Evolutionary conservation across 2,888 invertebrate species (phyloP), one percentile per base, ranked within the genome.

Genomic region (Gortyna flavago): DNA sequence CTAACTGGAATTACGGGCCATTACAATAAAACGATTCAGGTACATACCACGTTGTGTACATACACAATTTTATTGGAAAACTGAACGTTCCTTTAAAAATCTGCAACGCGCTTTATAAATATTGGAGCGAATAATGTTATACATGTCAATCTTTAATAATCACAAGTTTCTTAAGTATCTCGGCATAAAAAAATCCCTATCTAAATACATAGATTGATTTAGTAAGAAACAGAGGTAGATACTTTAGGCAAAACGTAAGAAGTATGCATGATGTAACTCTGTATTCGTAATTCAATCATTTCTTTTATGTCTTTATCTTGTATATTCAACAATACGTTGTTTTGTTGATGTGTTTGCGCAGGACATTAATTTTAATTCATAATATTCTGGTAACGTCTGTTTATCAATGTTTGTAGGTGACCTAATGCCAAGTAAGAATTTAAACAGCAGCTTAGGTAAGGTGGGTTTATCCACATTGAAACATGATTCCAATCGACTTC

Each of bases 11-110:
- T 92, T 92, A 93, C 90, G 84, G 87, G 81, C 93, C 92, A 94
- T 95, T 94, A 94, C 91, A 94, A 93, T 93, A 93, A 94, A 94
- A 93, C 93, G 92, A 92, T 95, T 95, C 95, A 85, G 79, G 71
- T 87, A 87, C 83, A 86, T 90, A 91, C 89, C 87, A 90, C 83
- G 89, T 85, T 85, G 72, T 79, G 82, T 86, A 87, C 88, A 90
- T 90, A 89, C 82, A 85, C 83, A 88, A 85, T 85, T 87, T 88
- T 87, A 90, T 89, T 89, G 85, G 85, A 85, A 88, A 88, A 87
- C 80, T 85, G 82, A 87, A 87, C 79, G 75, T 77, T 84, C 85
- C 90, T 89, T 88, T 82, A 80, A 87, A 74, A 65, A 65, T 72
- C 59, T 78, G 66, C 74, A 77, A 62, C 41, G 75, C 70, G 72